Percentiles rank a stretch among this genome's conserved stretches.
These are phyloP conservation scores for Physocephala rufipes DNA, from an alignment of 2,888 invertebrate species.

Conservation along the genomic window DNA sequence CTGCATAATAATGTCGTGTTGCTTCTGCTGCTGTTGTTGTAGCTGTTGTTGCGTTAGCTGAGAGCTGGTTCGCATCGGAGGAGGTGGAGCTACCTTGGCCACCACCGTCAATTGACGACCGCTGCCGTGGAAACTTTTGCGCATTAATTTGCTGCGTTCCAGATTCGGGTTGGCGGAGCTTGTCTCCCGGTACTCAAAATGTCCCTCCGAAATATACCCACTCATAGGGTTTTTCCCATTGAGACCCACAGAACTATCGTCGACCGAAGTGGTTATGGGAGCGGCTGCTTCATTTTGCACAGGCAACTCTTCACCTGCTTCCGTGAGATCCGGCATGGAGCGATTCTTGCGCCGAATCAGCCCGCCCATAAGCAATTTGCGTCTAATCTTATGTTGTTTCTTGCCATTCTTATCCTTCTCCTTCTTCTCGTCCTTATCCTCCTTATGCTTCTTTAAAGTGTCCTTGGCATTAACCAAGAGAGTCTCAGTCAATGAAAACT, in stretches of 20 bases:
- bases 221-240: slow-evolving; percentile 69
- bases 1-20: slow-evolving; percentile 56
- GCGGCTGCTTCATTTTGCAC: slow-evolving; percentile 55
- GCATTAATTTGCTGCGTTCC: slow-evolving; percentile 86
- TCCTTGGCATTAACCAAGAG: slow-evolving; percentile 67
- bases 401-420: slow-evolving; percentile 80
- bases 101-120: slow-evolving; percentile 82
- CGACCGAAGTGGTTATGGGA: slow-evolving; percentile 70
- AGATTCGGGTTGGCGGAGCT: slow-evolving; percentile 79
- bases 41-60: slow-evolving; percentile 70
- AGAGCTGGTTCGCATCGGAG: slow-evolving; percentile 86
- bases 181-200: slow-evolving; percentile 75
- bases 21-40: slow-evolving; percentile 73
- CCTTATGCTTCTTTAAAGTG: slow-evolving; percentile 70
- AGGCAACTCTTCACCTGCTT: slow-evolving; percentile 70
- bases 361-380: slow-evolving; percentile 89
- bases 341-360: slow-evolving; percentile 87
- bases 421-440: slow-evolving; percentile 72
- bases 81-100: slow-evolving; percentile 86
- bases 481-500: slow-evolving; percentile 75
- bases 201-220: slow-evolving; percentile 88
- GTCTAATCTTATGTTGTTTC: slow-evolving; percentile 89
- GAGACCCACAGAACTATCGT: slow-evolving; percentile 80
- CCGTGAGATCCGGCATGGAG: slow-evolving; percentile 91
- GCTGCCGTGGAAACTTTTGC: slow-evolving; percentile 88